Evolutionary conservation across 1,140 invertebrate species (phyloP).

Genomic region (Streblospio benedicti): DNA sequence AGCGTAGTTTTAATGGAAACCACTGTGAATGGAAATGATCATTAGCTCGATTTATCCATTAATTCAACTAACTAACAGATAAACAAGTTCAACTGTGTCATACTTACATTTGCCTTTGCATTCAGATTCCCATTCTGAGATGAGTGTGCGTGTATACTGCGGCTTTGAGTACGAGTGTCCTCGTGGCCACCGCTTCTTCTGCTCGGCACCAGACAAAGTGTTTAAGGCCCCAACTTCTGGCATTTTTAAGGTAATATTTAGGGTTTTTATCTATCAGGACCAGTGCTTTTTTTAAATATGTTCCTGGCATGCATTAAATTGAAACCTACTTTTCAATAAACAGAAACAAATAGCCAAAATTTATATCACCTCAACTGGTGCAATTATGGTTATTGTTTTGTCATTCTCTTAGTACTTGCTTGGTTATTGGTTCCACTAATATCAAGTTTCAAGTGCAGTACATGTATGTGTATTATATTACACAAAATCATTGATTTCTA

Average conservation of each 20-base stretch:
- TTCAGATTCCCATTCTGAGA: no score
- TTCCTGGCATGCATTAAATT: not conserved
- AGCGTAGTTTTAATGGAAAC: no score
- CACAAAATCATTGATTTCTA: not conserved
- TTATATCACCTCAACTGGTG: not conserved
- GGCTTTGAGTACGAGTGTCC: conserved; percentile 96
- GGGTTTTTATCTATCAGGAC: not conserved
- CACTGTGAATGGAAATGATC: no score
- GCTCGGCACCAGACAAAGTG: conserved; percentile 76
- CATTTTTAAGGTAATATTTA: conserved; percentile 55
- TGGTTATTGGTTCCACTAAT: conserved; percentile 9
- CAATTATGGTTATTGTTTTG: not conserved
- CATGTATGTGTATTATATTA: not conserved
- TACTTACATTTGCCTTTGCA: no score
- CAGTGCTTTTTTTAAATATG: not conserved
- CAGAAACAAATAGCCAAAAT: not conserved
- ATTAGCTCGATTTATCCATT: no score
- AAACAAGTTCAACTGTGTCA: no score
- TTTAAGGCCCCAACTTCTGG: conserved; percentile 66
- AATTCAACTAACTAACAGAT: no score
- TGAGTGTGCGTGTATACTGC: conserved; percentile 83
- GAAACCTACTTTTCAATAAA: not conserved
- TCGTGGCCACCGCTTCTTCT: conserved; percentile 88
- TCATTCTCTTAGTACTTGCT: not conserved
- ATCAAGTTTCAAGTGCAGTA: conserved; percentile 2